Percentiles rank a stretch among this genome's conserved stretches.
Conservation (phyloP, 1,140 invertebrate genomes). For the Papilio aristodemus region DNA sequence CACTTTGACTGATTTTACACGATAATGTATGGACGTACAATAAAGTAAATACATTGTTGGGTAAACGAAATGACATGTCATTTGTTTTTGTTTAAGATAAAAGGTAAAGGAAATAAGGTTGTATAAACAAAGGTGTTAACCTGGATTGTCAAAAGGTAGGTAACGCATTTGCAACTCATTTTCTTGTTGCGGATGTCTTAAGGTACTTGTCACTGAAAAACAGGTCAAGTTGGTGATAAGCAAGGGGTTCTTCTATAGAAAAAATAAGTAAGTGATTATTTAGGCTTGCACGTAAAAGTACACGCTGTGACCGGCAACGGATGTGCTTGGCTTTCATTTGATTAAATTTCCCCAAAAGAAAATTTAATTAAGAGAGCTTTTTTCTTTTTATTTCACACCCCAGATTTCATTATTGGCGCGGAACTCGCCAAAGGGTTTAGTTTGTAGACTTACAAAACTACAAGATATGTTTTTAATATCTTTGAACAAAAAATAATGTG, state of each 20-base stretch:
- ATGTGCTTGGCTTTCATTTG: slow-evolving; percentile 56
- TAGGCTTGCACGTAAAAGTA: background rate
- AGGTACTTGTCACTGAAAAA: no score
- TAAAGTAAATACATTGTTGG: slow-evolving; percentile 9
- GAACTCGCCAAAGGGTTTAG: slow-evolving; percentile 65
- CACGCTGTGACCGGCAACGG: slow-evolving; percentile 29
- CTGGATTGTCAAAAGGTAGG: background rate
- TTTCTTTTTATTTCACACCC: slow-evolving; percentile 78
- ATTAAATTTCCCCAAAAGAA: slow-evolving; percentile 78
- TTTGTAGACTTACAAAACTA: slow-evolving; percentile 45
- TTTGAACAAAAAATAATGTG: background rate
- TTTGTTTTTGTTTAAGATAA: background rate
- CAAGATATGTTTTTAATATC: slow-evolving; percentile 40
- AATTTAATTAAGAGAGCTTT: slow-evolving; percentile 79
- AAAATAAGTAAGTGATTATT: background rate
- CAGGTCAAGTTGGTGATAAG: no score
- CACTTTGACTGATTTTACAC: slow-evolving; percentile 28
- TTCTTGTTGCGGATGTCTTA: no score
- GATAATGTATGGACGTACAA: slow-evolving; percentile 25
- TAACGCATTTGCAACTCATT: no score
- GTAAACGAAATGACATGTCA: background rate
- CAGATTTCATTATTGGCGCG: slow-evolving; percentile 75
- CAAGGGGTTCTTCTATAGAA: no score
- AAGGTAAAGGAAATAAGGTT: background rate
- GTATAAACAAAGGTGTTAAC: background rate